Percentiles rank a stretch among this genome's conserved stretches.
Evolutionary conservation across 1,140 invertebrate genomes (phyloP).

Genomic region (Apis mellifera): DNA sequence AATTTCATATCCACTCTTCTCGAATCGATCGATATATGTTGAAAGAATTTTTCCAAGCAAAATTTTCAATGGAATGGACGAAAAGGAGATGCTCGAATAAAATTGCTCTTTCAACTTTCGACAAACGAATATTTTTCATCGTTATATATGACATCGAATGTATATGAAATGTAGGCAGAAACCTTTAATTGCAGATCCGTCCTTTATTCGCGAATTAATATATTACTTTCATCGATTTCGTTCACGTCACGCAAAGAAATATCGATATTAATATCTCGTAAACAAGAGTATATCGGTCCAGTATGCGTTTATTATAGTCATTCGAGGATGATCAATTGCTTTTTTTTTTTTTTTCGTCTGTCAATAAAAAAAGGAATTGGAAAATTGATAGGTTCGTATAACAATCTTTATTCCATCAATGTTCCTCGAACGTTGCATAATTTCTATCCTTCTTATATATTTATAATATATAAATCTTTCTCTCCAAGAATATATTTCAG

Average conservation of each 20-base stretch:
- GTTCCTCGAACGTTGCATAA: neutral
- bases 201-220: neutral
- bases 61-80: no score
- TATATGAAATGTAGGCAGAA: no score
- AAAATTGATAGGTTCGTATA: neutral
- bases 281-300: neutral
- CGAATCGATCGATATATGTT: no score
- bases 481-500: neutral
- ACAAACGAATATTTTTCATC: no score
- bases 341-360: conserved; percentile 15
- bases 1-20: no score
- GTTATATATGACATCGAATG: no score
- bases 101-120: no score
- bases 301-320: neutral
- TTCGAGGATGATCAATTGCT: neutral
- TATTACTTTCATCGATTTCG: neutral
- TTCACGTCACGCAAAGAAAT: neutral
- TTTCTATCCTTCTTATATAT: neutral
- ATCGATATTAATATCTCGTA: neutral
- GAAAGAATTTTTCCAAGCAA: no score
- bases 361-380: conserved; percentile 8
- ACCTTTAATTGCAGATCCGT: no score
- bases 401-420: conserved; percentile 3
- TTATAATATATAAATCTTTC: no score
- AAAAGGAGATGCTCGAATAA: no score